Percentiles rank a stretch among this genome's conserved stretches.
Evolutionary conservation across 2,113 vertebrate genomes (phyloP).

Genomic region (Cromileptes altivelis): DNA sequence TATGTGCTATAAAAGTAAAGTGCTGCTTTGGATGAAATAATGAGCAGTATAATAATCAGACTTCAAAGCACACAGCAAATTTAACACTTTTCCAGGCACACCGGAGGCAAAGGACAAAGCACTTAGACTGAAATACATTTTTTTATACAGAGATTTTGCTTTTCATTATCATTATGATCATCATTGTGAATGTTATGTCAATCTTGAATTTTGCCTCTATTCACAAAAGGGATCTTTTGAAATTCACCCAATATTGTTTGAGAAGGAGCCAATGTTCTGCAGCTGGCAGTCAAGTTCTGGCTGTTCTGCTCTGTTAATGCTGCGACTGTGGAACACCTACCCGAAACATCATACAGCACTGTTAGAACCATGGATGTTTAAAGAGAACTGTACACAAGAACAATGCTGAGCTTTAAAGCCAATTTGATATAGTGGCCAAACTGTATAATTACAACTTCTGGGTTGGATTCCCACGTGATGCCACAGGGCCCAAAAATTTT

Average conservation of each 20-base stretch:
- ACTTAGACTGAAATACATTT: not conserved
- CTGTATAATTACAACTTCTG: too few relatives aligned
- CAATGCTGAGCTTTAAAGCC: too few relatives aligned
- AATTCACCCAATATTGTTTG: not conserved
- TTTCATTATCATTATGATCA: not conserved
- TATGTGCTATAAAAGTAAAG: not conserved
- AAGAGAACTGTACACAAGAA: too few relatives aligned
- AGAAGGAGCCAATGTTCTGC: not conserved
- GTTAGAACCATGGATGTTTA: not conserved
- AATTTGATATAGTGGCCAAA: too few relatives aligned
- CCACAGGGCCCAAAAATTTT: too few relatives aligned
- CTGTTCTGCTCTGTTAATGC: not conserved
- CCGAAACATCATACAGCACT: not conserved
- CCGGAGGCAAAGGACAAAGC: not conserved
- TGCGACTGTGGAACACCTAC: not conserved
- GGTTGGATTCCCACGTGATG: too few relatives aligned
- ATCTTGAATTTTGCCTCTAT: not conserved
- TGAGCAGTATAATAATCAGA: not conserved
- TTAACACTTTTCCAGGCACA: not conserved
- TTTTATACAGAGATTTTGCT: not conserved
- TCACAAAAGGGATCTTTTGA: not conserved
- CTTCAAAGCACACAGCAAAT: conserved; percentile 14
- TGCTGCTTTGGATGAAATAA: conserved; percentile 14
- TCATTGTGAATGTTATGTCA: not conserved
- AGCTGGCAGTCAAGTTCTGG: not conserved